Base-by-base conservation (phyloP, 2,113 vertebrate genomes). In the Phalacrocorax carbo region DNA sequence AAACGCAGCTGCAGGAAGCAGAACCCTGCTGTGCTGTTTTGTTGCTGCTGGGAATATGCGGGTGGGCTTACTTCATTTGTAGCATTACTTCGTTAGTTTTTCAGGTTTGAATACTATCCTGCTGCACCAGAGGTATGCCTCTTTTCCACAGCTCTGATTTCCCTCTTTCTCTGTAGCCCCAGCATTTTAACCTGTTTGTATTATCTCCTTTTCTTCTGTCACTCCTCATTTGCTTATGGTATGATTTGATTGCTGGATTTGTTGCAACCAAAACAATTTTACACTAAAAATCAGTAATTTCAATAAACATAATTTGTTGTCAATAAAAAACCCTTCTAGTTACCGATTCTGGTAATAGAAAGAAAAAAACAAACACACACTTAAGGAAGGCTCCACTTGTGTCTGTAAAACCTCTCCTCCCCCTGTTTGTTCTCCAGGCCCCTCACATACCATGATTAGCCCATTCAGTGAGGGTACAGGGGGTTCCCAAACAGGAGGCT, bases 371-470 rank as follows among this genome's bases (percentile, higher is more conserved):
- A 42, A 21, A 15, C 14, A 9, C 30, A 58, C 6, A 15, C 6
- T 23, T 27, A 29, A 36, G 22, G 46, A 52, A 46, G 32, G 19
- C 18, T 66, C 13, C 61, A 32, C 22, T 22, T 10, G 22, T 27
- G 36, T 36, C 61, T 68, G 16, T 69, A 64, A 69, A 60, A 42
- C 16, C 4, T 86, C 19, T 58, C 3, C 9, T 66, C 5, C 7
- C 22, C 32, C 3, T 0, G 2, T 29, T 65, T n/a, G 5, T 60
- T 66, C 21, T 36, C 11, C 21, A 42, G 38, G 12, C 19, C 8
- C 15, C 14, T 30, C 1, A 3, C 38, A 18, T 0, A 9, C 17
- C 54, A 3, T 3, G 1, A 14, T 38, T 46, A 46, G 15, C 9
- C 21, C 26, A 26, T 52, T 51, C n/a, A 44, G 32, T 18, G 38